Evolutionary conservation across 1,140 invertebrate species (phyloP).

Genomic region (Saccostrea glomerata): DNA sequence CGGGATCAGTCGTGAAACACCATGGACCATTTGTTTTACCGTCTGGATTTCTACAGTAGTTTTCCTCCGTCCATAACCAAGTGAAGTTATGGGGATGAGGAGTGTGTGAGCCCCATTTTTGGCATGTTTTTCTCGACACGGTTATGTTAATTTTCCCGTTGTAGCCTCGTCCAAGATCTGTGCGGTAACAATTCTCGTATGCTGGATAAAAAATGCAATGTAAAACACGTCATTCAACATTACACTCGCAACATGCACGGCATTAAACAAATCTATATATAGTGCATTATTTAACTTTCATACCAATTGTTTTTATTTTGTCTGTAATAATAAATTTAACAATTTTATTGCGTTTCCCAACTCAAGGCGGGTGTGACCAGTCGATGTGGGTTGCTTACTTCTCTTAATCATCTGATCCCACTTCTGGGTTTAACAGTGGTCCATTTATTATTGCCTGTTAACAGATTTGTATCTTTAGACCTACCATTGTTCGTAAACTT

Average conservation of each 20-base stretch:
- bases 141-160: constrained; percentile 27
- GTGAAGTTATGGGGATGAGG: constrained; percentile 40
- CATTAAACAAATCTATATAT: too few relatives aligned
- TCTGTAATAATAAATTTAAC: too few relatives aligned
- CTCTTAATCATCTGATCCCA: too few relatives aligned
- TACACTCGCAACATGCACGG: background rate
- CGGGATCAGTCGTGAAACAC: constrained; percentile 47
- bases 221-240: background rate
- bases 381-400: too few relatives aligned
- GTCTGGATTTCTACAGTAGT: constrained; percentile 48
- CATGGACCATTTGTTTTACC: constrained; percentile 8
- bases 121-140: background rate
- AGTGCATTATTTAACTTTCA: too few relatives aligned
- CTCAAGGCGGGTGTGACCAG: too few relatives aligned
- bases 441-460: too few relatives aligned
- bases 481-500: too few relatives aligned
- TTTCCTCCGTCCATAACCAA: constrained; percentile 11
- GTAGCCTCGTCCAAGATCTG: constrained; percentile 10
- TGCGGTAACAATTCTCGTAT: background rate
- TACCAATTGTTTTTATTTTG: too few relatives aligned
- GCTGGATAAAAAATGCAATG: background rate
- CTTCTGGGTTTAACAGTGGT: too few relatives aligned
- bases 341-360: too few relatives aligned
- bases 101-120: constrained; percentile 21
- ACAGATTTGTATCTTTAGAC: too few relatives aligned